Base-by-base conservation (phyloP, 2,888 invertebrate genomes). In the Hypselothyrea guttata region DNA sequence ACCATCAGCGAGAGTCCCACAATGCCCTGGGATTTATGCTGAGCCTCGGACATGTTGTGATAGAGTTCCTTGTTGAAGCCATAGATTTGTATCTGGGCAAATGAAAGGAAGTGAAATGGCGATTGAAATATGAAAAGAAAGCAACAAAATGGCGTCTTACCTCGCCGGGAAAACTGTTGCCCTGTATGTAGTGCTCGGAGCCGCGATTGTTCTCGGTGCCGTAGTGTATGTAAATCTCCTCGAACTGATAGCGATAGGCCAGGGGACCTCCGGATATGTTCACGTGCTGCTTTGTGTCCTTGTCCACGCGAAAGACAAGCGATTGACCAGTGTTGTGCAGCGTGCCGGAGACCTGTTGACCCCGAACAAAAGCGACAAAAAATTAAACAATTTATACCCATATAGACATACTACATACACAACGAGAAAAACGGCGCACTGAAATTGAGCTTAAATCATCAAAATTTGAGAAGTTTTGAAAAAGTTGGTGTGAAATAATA, bases 61-160 rank as follows among this genome's bases (percentile, higher is more conserved):
- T 99, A 99, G 49, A 99, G 92, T 90, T 98, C 98, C 70, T 96
- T 96, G 90, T 99, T 99, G 92, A 97, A 99, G 1, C 98, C 98
- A 84, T 98, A 96, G 57, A 98, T 92, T 91, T 99, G 98, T 83
- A 99, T 96, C 98, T 98, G 93, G 64, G 9, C 18, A 31, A 28
- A 8, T 30, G 8, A 31, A 41, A 4, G 37, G 8, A 9, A 33
- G 1, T n/a, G 16, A 16, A n/a, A n/a, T n/a, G n/a, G n/a, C n/a
- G n/a, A n/a, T 13, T 37, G 16, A 37, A 37, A 8, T 9, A 2
- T 16, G 15, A n/a, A 37, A 13, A 4, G 9, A 16, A 8, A 13
- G 9, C 35, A 9, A 13, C 35, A 15, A 15, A 35, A 15, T 28
- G 8, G n/a, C 9, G 22, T 9, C 93, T 93, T 88, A 99, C 98